Percentiles rank a stretch among this genome's conserved stretches.
Evolutionary conservation across 1,140 invertebrate genomes (phyloP).

Genomic region (Hesperophylax magnus): DNA sequence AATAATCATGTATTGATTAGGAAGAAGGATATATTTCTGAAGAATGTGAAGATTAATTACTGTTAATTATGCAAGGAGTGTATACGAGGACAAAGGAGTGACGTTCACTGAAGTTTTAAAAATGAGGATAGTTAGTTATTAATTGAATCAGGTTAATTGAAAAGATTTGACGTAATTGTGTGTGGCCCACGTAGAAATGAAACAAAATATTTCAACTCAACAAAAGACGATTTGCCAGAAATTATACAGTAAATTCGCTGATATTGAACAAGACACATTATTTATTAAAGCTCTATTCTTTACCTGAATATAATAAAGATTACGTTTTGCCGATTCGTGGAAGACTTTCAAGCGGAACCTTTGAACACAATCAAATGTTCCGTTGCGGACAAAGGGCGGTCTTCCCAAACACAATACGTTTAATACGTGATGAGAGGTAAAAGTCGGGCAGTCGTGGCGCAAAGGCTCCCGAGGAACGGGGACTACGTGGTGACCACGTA

Average conservation of each 20-base stretch:
- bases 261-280: not conserved
- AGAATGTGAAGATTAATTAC: too few species aligned
- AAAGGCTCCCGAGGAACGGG: conserved; percentile 25
- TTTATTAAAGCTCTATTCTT: not conserved
- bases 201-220: not conserved
- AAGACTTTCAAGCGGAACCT: conserved; percentile 17
- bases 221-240: not conserved
- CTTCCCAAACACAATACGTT: conserved; percentile 24
- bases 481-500: conserved; percentile 43
- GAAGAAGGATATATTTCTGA: too few species aligned
- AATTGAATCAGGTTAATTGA: too few species aligned
- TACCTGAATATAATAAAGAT: not conserved
- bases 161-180: not conserved
- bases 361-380: conserved; percentile 28
- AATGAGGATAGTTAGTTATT: too few species aligned
- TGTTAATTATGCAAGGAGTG: too few species aligned
- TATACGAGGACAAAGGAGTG: too few species aligned
- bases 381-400: conserved; percentile 8
- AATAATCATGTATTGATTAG: too few species aligned
- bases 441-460: conserved; percentile 8
- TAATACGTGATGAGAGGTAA: conserved; percentile 38
- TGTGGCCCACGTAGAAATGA: not conserved
- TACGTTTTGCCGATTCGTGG: not conserved
- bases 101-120: too few species aligned
- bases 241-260: not conserved